Base-by-base conservation (phyloP, 2,888 invertebrate species). In the Campoletis raptor region DNA sequence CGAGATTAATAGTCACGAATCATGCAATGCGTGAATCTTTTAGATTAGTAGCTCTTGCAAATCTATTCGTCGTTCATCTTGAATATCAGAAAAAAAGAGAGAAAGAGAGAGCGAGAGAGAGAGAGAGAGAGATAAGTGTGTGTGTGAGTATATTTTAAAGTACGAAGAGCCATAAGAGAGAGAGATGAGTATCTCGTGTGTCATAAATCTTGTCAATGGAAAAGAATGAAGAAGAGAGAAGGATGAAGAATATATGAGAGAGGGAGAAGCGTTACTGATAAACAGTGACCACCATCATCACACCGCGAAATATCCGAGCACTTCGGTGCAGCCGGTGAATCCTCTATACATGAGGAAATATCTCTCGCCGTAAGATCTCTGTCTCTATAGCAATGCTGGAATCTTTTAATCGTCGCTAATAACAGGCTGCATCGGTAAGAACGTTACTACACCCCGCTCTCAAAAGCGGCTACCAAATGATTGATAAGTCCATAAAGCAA, bases 401-500 rank as follows among this genome's bases (percentile, higher is more conserved):
- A 94, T 94, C 92, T 93, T 94, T 94, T 94, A 93, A 94, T 94
- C 94, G 93, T 91, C 88, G 90, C 91, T 93, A 94, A 94, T 94
- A 93, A 94, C 91, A 94, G 94, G 91, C 89, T 91, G 87, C 90
- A 90, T 89, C 87, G 86, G 89, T 90, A 91, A 90, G 87, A 90
- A 90, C 89, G 87, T 61, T 86, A 90, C 85, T 87, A 72, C 61
- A 80, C 85, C 76, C 82, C 70, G 83, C 76, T 90, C 85, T 89
- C 90, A 86, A 88, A 89, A 88, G 88, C 89, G 85, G 92, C 93
- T 93, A 93, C 93, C 92, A 92, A 92, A 92, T 94, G 94, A 94
- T 94, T 94, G 94, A 94, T 94, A 94, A 94, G 94, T 94, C 94
- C 94, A 94, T 94, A 94, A 94, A 94, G 89, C 89, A 90, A 89